Evolutionary conservation across 53 echinoderm and acorn worm genomes (phyloP), one percentile per base, ranked within the genome.

Genomic region (Zoroaster sp.): DNA sequence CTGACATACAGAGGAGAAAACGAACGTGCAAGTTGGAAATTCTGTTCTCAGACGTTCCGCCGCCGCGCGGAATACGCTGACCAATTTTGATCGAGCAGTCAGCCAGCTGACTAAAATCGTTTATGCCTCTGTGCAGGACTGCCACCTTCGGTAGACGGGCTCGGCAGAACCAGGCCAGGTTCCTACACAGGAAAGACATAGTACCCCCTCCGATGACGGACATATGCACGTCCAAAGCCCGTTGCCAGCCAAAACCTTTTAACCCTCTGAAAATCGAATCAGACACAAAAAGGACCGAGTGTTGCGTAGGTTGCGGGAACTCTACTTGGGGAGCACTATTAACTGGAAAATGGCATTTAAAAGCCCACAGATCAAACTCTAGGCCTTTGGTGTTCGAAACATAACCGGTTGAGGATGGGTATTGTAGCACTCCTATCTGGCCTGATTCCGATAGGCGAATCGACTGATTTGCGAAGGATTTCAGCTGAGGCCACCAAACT

Each of bases 351-450:
- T 41, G 41, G 74, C 74, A 74, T 23, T 74, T 38, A 17, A 74
- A 40, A 11, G 42, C 42, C 74, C 74, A 74, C 11, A 74, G 25
- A 5, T 74, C 74, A 25, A 74, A 74, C 13, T 43, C 74, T 43
- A 74, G 45, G 21, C 43, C 74, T 17, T 41, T 40, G 9, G 20
- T 23, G 30, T 74, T 74, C 23, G 74, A 43, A n/a, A 74, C 43
- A 74, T 74, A 74, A 9, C 74, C 74, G 41, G 74, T 21, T n/a
- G 74, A 74, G 1, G 74, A 74, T 4, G 74, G 74, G 45, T 74
- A 74, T 74, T 74, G 42, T 2, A 74, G 30, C 10, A 74, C 43
- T 9, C 74, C 47, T 47, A 17, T 47, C 11, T 47, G 74, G 23
- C 42, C 44, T 1, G 45, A 9, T n/a, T 74, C 74, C 4, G 74